These are phyloP conservation scores for Microplitis deprimator DNA, from an alignment of 2,888 invertebrate genomes.

Conservation along the genomic window DNA sequence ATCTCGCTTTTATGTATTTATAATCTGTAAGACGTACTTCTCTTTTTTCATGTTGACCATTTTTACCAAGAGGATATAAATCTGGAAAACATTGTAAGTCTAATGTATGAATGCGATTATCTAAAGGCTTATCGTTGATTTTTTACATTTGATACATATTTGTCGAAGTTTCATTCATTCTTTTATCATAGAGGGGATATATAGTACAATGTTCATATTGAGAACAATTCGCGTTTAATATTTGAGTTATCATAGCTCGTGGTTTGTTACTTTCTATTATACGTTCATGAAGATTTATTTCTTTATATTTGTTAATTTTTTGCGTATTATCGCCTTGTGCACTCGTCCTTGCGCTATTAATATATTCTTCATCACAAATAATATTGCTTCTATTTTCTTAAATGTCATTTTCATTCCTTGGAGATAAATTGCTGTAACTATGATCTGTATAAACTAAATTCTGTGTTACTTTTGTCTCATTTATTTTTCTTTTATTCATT, in stretches of 20 bases:
- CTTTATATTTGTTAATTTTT: background rate
- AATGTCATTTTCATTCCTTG: no score
- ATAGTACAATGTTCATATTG: constrained; percentile 43
- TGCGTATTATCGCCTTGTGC: no score
- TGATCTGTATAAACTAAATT: no score
- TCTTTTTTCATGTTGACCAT: constrained; percentile 50
- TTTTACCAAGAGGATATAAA: constrained; percentile 47
- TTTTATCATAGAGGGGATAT: constrained; percentile 47
- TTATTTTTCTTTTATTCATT: no score
- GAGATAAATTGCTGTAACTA: no score
- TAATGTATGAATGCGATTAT: constrained; percentile 42
- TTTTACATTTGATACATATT: constrained; percentile 50
- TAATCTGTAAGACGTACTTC: constrained; percentile 44
- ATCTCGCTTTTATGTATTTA: constrained; percentile 49
- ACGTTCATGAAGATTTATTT: background rate
- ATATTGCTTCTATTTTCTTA: no score
- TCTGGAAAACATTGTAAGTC: constrained; percentile 53
- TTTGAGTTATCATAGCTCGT: background rate
- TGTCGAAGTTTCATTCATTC: constrained; percentile 46
- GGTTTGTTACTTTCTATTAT: background rate
- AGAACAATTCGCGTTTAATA: background rate
- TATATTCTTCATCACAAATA: no score
- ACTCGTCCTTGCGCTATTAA: no score
- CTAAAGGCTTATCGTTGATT: constrained; percentile 37
- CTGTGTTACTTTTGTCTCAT: no score